These are phyloP conservation scores for Syngnathus typhle DNA, from an alignment of 2,113 vertebrate genomes.

Conservation along the genomic window DNA sequence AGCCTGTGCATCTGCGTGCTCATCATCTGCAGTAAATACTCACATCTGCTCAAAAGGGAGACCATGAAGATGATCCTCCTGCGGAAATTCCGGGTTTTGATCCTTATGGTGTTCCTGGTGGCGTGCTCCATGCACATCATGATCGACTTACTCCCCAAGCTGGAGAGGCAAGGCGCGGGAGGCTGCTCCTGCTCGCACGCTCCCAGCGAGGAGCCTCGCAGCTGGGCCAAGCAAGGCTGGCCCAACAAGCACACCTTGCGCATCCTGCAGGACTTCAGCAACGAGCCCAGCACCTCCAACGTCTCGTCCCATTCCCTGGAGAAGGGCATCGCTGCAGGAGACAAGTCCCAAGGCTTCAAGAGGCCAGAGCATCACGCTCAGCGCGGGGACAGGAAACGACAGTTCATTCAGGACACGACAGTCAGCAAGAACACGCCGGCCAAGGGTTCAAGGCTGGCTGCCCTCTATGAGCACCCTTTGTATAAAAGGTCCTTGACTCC, in stretches of 20 bases:
- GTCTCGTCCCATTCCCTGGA: slow-evolving; percentile 82
- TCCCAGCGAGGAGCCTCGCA: slow-evolving; percentile 66
- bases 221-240: slow-evolving; percentile 75
- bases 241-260: slow-evolving; percentile 89
- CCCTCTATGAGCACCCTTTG: slow-evolving; percentile 82
- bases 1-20: slow-evolving; percentile 70
- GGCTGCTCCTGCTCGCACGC: slow-evolving; percentile 80
- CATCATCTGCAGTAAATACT: slow-evolving; percentile 69
- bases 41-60: slow-evolving; percentile 62
- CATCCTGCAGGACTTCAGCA: slow-evolving; percentile 91
- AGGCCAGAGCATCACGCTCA: slow-evolving; percentile 49
- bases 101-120: slow-evolving; percentile 85
- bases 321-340: slow-evolving; percentile 56
- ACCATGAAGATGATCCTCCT: slow-evolving; percentile 87
- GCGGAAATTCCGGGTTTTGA: slow-evolving; percentile 86
- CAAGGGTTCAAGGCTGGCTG: slow-evolving; percentile 69
- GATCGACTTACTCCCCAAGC: slow-evolving; percentile 87
- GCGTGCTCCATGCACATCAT: slow-evolving; percentile 93
- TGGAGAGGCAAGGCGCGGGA: slow-evolving; percentile 74
- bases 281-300: slow-evolving; percentile 81
- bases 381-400: slow-evolving; percentile 54
- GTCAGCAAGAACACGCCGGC: slow-evolving; percentile 31
- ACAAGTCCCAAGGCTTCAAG: slow-evolving; percentile 49
- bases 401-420: slow-evolving; percentile 48
- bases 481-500: slow-evolving; percentile 72